These are phyloP conservation scores for Octopus sinensis DNA, from an alignment of 1,140 invertebrate genomes.

Conservation along the genomic window DNA sequence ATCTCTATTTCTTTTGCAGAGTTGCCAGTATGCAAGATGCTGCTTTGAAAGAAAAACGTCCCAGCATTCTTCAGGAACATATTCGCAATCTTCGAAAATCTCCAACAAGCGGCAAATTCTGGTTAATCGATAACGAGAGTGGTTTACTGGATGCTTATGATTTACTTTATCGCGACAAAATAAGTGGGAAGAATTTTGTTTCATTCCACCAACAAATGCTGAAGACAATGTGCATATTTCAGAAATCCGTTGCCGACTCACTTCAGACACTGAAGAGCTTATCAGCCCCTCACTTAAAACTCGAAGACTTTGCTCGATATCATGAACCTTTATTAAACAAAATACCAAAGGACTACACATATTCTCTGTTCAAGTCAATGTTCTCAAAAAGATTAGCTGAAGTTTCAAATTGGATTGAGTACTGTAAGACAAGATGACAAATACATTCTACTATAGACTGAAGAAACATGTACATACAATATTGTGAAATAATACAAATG, in stretches of 20 bases:
- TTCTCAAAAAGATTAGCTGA: slow-evolving; percentile 38
- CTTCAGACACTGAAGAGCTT: slow-evolving; percentile 31
- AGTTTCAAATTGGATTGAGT: slow-evolving; percentile 38
- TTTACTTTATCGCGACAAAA: slow-evolving; percentile 43
- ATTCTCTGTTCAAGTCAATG: slow-evolving; percentile 30
- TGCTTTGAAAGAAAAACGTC: slow-evolving; percentile 50
- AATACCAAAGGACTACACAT: slow-evolving; percentile 33
- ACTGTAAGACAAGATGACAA: slow-evolving; percentile 29
- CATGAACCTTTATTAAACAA: slow-evolving; percentile 35
- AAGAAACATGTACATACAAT: background rate
- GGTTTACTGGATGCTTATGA: slow-evolving; percentile 57
- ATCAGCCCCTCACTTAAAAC: slow-evolving; percentile 27
- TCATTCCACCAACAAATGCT: slow-evolving; percentile 54
- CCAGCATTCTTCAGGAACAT: slow-evolving; percentile 50
- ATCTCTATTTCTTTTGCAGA: slow-evolving; percentile 37
- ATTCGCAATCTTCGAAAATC: slow-evolving; percentile 56
- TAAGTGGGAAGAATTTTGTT: slow-evolving; percentile 38
- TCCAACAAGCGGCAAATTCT: slow-evolving; percentile 45
- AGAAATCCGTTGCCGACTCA: slow-evolving; percentile 44
- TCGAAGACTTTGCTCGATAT: slow-evolving; percentile 33
- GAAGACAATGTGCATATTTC: slow-evolving; percentile 54
- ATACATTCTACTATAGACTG: background rate
- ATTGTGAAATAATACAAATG: background rate
- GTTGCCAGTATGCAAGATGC: slow-evolving; percentile 59
- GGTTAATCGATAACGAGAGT: slow-evolving; percentile 60